These are phyloP conservation scores for Porites lutea DNA, from an alignment of 64 coral and sea anemone genomes.

Conservation along the genomic window DNA sequence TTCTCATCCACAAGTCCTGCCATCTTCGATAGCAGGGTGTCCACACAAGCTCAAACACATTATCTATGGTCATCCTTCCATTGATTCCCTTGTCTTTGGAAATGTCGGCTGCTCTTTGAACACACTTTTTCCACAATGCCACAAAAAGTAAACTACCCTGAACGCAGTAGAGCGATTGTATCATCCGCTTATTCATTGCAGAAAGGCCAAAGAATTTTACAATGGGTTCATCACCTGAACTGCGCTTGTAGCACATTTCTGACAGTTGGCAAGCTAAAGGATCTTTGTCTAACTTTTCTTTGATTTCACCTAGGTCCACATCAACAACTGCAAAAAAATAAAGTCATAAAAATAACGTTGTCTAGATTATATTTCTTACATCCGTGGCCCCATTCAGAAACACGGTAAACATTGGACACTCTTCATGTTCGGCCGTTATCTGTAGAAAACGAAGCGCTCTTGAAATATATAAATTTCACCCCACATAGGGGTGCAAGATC, in stretches of 20 bases:
- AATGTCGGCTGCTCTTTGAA: constrained; percentile 28
- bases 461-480: too few relatives aligned
- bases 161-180: background rate
- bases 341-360: background rate
- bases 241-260: constrained; percentile 5
- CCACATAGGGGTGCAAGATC: too few relatives aligned
- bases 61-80: constrained; percentile 34
- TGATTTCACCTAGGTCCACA: constrained; percentile 23
- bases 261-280: background rate
- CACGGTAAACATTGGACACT: too few relatives aligned
- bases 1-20: constrained; percentile 6
- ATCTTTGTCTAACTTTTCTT: background rate
- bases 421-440: too few relatives aligned
- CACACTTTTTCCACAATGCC: constrained; percentile 38
- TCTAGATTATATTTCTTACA: too few relatives aligned
- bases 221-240: background rate
- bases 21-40: constrained; percentile 16
- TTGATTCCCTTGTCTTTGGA: background rate
- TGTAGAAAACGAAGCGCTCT: too few relatives aligned
- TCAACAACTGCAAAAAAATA: constrained; percentile 6
- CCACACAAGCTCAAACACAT: constrained; percentile 64
- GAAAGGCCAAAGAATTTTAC: constrained; percentile 57
- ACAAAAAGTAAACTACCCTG: constrained; percentile 22
- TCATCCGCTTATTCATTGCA: constrained; percentile 21
- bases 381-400: too few relatives aligned